Evolutionary conservation across 2,888 invertebrate genomes (phyloP), one percentile per base, ranked within the genome.

Genomic region (Macropis europaea): DNA sequence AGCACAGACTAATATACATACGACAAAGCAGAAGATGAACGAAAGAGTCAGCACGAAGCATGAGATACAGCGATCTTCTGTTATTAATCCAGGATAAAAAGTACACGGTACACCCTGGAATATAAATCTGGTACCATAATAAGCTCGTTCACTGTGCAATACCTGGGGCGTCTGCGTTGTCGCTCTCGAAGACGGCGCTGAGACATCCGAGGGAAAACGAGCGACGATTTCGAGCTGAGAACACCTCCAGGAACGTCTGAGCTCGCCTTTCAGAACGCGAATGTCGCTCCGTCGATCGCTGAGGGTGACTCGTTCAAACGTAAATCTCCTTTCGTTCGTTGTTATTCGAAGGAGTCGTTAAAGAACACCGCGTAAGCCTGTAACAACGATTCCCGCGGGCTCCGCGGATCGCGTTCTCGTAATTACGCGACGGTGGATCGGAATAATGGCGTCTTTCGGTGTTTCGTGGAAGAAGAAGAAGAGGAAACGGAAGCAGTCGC

Each of bases 281-380:
- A 28, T 13, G 36, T 36, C 6, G n/a, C 42, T 53, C 43, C 26
- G 53, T 26, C 13, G 28, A 53, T 62, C 43, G 17, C 11, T 43
- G n/a, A 15, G n/a, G 40, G 5, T 28, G 38, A 30, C 32, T 24
- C 30, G 47, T 47, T 38, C 22, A 13, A n/a, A 32, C 57, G 47
- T 40, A 47, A 57, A 63, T 63, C 47, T 47, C 17, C 15, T 40
- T 47, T 32, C 45, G 47, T 57, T 22, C 38, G 17, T 63, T 47
- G 63, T 47, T 57, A 63, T 57, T 63, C 47, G 56, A 40, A 9
- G 30, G 13, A 9, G 43, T 17, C 50, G 11, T 24, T 36, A 22
- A 32, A 24, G 43, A 7, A 56, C 24, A 32, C 45, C 3, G 22
- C 22, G 17, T 5, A 17, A 28, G 13, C 24, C 13, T 32, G 28